Percentiles rank a stretch among this genome's conserved stretches.
Conservation (phyloP, 2,888 invertebrate genomes). For the Catonia carolina region DNA sequence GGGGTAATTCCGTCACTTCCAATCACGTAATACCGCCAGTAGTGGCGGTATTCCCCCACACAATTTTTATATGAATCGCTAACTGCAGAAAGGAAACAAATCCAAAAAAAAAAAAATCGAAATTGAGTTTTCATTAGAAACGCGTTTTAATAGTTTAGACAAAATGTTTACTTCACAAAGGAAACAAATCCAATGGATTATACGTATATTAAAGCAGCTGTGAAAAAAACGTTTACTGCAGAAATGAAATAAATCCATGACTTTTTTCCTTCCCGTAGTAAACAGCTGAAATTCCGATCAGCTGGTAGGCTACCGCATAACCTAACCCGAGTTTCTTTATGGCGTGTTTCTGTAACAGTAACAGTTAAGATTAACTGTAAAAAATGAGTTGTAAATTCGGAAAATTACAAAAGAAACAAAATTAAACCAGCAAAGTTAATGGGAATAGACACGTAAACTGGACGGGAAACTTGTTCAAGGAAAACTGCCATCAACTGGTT, state of each 20-base stretch:
- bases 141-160: background rate
- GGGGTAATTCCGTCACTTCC: too few relatives aligned
- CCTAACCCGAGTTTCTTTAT: background rate
- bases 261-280: too few relatives aligned
- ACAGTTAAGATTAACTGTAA: background rate
- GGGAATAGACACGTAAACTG: too few relatives aligned
- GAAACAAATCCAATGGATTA: constrained; percentile 1
- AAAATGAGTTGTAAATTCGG: background rate
- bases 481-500: too few relatives aligned
- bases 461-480: too few relatives aligned
- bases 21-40: too few relatives aligned
- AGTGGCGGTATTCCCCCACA: too few relatives aligned
- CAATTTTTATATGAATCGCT: constrained; percentile 1
- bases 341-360: background rate
- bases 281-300: background rate
- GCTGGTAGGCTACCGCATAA: background rate
- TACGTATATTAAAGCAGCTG: background rate
- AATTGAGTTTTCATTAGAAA: background rate
- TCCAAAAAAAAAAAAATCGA: background rate
- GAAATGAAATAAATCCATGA: too few relatives aligned
- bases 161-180: background rate
- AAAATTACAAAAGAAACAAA: background rate
- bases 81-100: constrained; percentile 2
- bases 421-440: constrained; percentile 1
- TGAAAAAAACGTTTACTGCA: background rate